These are phyloP conservation scores for Hylyphantes graminicola DNA, from an alignment of 1,140 invertebrate species.

Conservation along the genomic window DNA sequence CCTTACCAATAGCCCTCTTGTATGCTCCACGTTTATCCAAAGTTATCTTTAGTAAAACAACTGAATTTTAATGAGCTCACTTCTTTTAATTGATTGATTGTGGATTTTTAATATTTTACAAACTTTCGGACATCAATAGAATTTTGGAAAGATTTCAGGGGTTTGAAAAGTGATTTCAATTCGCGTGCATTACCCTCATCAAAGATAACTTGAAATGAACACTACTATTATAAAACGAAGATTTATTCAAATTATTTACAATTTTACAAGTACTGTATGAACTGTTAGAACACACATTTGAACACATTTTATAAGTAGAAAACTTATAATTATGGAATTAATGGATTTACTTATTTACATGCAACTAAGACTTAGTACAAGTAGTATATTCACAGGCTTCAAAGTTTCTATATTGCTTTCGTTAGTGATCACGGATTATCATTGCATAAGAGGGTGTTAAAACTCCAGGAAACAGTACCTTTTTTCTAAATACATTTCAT, in stretches of 20 bases:
- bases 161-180: too few relatives aligned
- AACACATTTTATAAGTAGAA: conserved; percentile 20
- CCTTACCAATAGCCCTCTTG: too few relatives aligned
- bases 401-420: conserved; percentile 46
- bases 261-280: conserved; percentile 41
- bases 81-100: too few relatives aligned
- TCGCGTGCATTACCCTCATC: too few relatives aligned
- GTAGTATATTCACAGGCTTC: not conserved
- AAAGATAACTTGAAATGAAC: not conserved
- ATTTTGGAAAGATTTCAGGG: too few relatives aligned
- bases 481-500: too few relatives aligned
- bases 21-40: too few relatives aligned
- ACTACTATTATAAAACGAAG: conserved; percentile 40
- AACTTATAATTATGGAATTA: conserved; percentile 2
- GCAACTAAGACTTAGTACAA: conserved; percentile 38
- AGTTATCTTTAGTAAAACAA: too few relatives aligned
- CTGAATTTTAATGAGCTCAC: too few relatives aligned
- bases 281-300: conserved; percentile 18
- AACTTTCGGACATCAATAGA: too few relatives aligned
- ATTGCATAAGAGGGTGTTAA: conserved; percentile 21
- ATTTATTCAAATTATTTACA: conserved; percentile 59
- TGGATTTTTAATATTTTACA: too few relatives aligned
- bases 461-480: too few relatives aligned
- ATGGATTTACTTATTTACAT: conserved; percentile 20
- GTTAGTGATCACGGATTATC: conserved; percentile 51